A percentile compares a stretch with the other conserved stretches of the same genome.
Evolutionary conservation across 2,888 invertebrate species (phyloP).

Genomic region (Eristalis pertinax): DNA sequence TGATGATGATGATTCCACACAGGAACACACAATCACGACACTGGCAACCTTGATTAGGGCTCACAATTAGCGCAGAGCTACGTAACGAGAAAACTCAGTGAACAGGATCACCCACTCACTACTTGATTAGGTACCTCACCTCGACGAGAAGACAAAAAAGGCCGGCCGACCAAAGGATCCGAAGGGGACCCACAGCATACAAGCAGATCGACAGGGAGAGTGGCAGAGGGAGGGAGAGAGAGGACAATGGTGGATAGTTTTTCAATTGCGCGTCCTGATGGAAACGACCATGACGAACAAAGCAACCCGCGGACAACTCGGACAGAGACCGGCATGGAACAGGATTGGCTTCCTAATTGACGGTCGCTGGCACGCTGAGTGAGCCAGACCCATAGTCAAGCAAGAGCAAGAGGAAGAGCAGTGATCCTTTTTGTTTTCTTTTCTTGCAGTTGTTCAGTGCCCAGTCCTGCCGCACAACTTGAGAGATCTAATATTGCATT

Average conservation of each 20-base stretch:
- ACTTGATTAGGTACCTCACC: not conserved
- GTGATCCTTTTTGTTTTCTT: conserved; percentile 52
- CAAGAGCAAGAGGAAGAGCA: not conserved
- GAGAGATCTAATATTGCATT: conserved; percentile 49
- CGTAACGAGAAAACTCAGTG: not conserved
- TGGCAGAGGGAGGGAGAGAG: not conserved
- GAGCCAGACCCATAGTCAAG: not conserved
- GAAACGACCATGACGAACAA: conserved; percentile 19
- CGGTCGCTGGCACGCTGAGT: conserved; percentile 8
- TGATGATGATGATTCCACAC: not conserved
- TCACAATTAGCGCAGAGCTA: conserved; percentile 19
- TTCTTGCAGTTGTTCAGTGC: not conserved
- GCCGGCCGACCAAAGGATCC: not conserved
- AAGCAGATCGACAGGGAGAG: too few species aligned
- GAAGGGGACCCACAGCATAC: not conserved
- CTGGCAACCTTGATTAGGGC: conserved; percentile 22
- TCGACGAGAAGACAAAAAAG: not conserved
- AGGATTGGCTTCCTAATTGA: conserved; percentile 61
- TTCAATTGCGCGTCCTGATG: conserved; percentile 31
- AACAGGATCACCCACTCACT: not conserved
- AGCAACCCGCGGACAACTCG: conserved; percentile 41
- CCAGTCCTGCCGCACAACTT: conserved; percentile 1
- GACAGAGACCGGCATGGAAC: conserved; percentile 12
- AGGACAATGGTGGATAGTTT: conserved; percentile 10
- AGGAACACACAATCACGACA: conserved; percentile 15